Evolutionary conservation across 1,140 invertebrate genomes (phyloP), one percentile per base, ranked within the genome.

Genomic region (Drosophila mojavensis): DNA sequence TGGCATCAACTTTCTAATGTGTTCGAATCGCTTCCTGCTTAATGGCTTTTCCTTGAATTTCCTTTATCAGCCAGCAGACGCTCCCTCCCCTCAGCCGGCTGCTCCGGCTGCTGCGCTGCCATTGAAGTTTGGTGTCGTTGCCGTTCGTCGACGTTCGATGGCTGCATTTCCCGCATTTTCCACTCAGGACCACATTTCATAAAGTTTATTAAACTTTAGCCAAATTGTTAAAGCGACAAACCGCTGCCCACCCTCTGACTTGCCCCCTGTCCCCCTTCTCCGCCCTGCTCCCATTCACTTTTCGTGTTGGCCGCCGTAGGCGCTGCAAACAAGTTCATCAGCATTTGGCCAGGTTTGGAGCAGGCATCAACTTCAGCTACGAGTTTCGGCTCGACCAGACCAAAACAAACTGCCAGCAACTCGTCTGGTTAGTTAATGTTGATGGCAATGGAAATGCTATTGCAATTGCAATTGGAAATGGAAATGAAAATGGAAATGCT

Each of bases 141-240:
- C 33, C 61, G 47, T 6, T 39, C 10, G 36, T 39, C 36, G 36
- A 11, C 11, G 36, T 10, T 17, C 54, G 55, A 41, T 36, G 59
- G 79, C 79, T 89, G 83, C 83, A 88, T 83, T 88, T 88, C 83
- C 83, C 83, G 79, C 83, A 88, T 83, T 88, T 88, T 84, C 83
- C 83, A 83, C 84, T 88, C 84, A 74, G 70, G 84, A 83, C 84
- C 83, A 79, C 79, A 88, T 88, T 88, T 88, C 83, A 88, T 88
- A 88, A 88, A 89, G 83, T 88, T 88, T 88, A 88, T 88, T 88
- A 88, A 88, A 88, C 83, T 88, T 86, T 88, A 88, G 64, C 83
- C 83, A 88, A 88, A 88, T 88, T 88, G 83, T 88, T 88, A 83
- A 82, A 75, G 79, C 83, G 79, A 64, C 83, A 78, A 84, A 74